Evolutionary conservation across 2,113 vertebrate species (phyloP), one percentile per base, ranked within the genome.

Genomic region (Pavo muticus): DNA sequence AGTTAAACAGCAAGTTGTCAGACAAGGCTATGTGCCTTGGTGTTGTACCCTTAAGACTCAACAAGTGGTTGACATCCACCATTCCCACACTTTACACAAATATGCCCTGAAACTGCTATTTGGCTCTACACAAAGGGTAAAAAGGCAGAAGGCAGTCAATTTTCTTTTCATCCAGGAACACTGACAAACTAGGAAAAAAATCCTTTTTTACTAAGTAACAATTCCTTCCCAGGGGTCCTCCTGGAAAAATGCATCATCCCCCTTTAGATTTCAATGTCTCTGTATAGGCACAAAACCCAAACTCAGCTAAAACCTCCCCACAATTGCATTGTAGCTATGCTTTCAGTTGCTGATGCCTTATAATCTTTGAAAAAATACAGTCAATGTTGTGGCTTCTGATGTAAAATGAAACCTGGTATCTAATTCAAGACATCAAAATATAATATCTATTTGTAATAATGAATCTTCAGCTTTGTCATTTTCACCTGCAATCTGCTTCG

Each of bases 401-500:
- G 50, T 40, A 91, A 95, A 96, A 90, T 48, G 71, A 94, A 73
- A 74, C 30, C 6, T n/a, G 47, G 47, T 63, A 71, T 74, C n/a
- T 75, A 64, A 87, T 78, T 92, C 78, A 73, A 95, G 71, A 56
- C n/a, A 93, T 48, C 63, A 93, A 78, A 75, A 72, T n/a, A 83
- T 69, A 30, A 96, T 67, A 63, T 14, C 27, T 74, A 60, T 47
- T 61, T 37, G 29, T 56, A 35, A 57, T 87, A 96, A 91, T 3
- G 14, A 87, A 93, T 75, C 69, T 91, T 82, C 91, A 63, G 74
- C 68, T 91, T 87, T 90, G 73, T 48, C 37, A 27, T 77, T 94
- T 88, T 92, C 75, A 91, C 59, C 39, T 54, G 64, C 69, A 59
- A 12, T 76, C 42, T 40, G 88, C 68, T 61, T 88, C 90, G 59